Evolutionary conservation across 2,797 vertebrate genomes (phyloP).

Genomic region (Peromyscus eremicus): DNA sequence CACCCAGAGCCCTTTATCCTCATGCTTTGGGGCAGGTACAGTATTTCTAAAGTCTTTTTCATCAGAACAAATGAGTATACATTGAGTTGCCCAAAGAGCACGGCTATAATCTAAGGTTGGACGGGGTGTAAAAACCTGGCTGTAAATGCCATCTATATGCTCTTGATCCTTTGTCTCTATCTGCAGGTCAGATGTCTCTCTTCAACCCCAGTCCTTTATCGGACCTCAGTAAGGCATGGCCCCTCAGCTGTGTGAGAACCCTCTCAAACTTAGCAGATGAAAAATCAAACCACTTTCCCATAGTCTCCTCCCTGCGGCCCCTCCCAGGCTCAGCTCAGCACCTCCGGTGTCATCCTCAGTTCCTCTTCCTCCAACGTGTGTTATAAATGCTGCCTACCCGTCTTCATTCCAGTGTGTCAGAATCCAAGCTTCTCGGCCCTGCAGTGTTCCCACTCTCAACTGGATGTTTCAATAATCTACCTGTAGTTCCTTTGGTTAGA

Average conservation of each 20-base stretch:
- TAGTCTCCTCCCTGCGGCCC: neutral
- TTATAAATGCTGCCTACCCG: neutral
- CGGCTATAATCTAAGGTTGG: neutral
- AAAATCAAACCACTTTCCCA: constrained; percentile 14
- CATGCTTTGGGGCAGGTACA: neutral
- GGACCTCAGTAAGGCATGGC: neutral
- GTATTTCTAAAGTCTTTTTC: constrained; percentile 4
- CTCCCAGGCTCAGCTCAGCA: neutral
- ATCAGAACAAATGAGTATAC: neutral
- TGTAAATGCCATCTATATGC: neutral
- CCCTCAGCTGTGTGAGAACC: neutral
- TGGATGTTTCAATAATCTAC: neutral
- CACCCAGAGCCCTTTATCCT: neutral
- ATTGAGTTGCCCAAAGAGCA: neutral
- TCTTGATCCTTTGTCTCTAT: neutral
- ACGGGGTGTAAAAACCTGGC: neutral
- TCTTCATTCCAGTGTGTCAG: neutral
- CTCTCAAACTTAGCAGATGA: neutral
- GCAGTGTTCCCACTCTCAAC: neutral
- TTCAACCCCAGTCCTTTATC: neutral
- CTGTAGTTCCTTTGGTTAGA: neutral
- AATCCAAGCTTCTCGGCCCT: neutral
- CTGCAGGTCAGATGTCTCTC: neutral
- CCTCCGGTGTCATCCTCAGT: neutral
- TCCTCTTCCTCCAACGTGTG: neutral